Evolutionary conservation across 2,797 vertebrate species (phyloP).

Genomic region (Uromys caudimaculatus): DNA sequence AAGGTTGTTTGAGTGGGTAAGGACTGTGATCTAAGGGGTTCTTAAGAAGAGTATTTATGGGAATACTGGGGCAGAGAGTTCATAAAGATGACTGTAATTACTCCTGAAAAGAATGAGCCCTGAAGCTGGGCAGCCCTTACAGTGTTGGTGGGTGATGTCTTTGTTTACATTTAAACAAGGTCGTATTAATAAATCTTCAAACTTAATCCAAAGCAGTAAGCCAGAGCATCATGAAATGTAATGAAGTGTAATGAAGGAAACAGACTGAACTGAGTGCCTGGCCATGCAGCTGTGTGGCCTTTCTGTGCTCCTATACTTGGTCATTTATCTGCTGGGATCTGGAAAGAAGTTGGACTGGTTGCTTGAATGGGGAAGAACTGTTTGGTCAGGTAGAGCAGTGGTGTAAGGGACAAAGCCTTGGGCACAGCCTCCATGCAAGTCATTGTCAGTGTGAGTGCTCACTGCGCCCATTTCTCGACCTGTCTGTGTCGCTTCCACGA

Average conservation of each 20-base stretch:
- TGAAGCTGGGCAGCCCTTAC: too few species aligned
- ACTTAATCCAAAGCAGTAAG: not conserved
- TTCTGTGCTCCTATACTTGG: not conserved
- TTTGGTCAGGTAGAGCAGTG: not conserved
- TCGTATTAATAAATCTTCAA: not conserved
- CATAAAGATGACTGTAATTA: not conserved
- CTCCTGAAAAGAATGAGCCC: rapidly evolving
- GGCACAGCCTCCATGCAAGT: not conserved
- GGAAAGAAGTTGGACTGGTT: not conserved
- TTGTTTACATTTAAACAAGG: conserved; percentile 1
- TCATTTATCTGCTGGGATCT: not conserved
- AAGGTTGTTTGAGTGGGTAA: not conserved
- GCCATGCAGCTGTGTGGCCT: not conserved
- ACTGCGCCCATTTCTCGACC: not conserved
- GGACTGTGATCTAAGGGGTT: not conserved
- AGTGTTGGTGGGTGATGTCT: not conserved
- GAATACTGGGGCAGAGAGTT: not conserved
- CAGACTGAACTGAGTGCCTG: not conserved
- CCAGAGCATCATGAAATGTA: not conserved
- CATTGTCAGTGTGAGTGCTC: not conserved
- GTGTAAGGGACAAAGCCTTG: not conserved
- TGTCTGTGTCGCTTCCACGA: not conserved
- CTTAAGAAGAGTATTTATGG: not conserved
- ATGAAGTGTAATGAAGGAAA: not conserved
- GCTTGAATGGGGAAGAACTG: not conserved